Conservation (phyloP, 2,113 vertebrate species). For the Sitta europaea region DNA sequence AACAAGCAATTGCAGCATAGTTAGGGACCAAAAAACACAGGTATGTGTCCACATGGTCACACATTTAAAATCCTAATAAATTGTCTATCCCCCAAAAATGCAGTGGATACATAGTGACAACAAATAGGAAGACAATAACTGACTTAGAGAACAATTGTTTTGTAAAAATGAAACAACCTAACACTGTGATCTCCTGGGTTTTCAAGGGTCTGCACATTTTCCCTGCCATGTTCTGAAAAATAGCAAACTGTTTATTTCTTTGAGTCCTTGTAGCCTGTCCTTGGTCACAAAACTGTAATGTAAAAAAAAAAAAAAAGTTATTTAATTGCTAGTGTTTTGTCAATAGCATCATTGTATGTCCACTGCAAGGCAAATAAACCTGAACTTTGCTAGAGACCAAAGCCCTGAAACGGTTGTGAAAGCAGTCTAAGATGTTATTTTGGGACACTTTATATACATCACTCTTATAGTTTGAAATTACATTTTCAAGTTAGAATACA, state of each 20-base stretch:
- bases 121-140: not conserved
- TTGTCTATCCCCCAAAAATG: not conserved
- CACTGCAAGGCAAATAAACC: conserved; percentile 21
- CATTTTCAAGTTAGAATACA: conserved; percentile 34
- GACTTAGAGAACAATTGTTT: not conserved
- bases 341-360: conserved; percentile 37
- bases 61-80: not conserved
- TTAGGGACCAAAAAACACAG: not conserved
- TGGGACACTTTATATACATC: not conserved
- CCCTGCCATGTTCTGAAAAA: not conserved
- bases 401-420: not conserved
- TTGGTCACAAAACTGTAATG: conserved; percentile 16
- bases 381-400: not conserved
- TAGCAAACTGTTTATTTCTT: not conserved
- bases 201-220: not conserved
- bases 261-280: not conserved
- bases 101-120: not conserved
- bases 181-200: not conserved
- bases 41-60: too few relatives aligned
- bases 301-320: not conserved
- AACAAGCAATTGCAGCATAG: not conserved
- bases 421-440: not conserved
- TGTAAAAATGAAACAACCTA: not conserved
- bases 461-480: conserved; percentile 36
- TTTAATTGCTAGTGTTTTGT: conserved; percentile 46